Evolutionary conservation across 2,797 vertebrate species (phyloP).

Genomic region (Poecilia wingei): DNA sequence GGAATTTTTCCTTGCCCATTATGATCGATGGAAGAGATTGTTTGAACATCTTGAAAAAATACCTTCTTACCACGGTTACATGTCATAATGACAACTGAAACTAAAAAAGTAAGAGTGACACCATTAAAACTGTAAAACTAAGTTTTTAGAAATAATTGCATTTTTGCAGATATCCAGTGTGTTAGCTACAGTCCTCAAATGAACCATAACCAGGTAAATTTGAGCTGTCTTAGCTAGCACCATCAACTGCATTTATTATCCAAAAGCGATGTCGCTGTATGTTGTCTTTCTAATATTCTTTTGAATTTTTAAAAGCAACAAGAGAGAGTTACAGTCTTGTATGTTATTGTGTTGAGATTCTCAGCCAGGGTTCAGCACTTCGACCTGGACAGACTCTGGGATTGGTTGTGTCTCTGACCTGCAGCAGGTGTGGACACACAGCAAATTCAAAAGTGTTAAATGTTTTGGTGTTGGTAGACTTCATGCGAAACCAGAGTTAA

Average conservation of each 20-base stretch:
- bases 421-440: constrained; percentile 40
- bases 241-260: background rate
- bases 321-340: constrained; percentile 1
- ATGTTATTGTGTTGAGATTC: constrained; percentile 2
- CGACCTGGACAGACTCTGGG: background rate
- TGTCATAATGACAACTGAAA: too few species aligned
- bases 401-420: constrained; percentile 11
- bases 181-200: background rate
- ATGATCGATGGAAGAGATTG: too few species aligned
- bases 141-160: background rate
- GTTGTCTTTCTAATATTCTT: background rate
- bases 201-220: background rate
- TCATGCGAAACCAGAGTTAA: too few species aligned
- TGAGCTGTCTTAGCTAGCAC: background rate
- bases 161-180: background rate
- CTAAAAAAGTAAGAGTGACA: too few species aligned
- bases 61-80: too few species aligned
- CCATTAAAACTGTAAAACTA: background rate
- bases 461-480: too few species aligned
- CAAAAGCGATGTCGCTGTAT: background rate
- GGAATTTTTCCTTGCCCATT: too few species aligned
- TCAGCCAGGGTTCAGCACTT: background rate
- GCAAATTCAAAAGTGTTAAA: too few species aligned
- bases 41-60: too few species aligned
- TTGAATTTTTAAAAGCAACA: background rate